These are phyloP conservation scores for Hippocampus abdominalis DNA, from an alignment of 2,113 vertebrate species.

Conservation along the genomic window DNA sequence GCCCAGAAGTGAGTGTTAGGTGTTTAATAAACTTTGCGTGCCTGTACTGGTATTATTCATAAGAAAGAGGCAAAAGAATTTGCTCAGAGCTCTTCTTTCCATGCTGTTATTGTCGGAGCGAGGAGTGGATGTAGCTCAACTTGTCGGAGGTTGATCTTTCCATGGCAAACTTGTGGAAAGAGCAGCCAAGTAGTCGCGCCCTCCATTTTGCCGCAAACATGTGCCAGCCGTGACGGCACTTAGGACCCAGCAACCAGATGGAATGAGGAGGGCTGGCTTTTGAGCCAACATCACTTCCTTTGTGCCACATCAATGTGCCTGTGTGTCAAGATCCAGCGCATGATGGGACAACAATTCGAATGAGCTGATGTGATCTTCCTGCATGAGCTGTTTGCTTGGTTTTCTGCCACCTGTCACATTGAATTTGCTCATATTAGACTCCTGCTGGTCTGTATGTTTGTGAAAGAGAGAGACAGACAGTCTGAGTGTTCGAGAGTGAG, in stretches of 20 bases:
- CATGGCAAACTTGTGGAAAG: background rate
- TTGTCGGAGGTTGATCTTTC: background rate
- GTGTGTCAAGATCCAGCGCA: background rate
- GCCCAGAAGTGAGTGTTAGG: too few relatives aligned
- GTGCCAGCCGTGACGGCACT: slow-evolving; percentile 17
- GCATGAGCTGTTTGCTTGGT: slow-evolving; percentile 8
- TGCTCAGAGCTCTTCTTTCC: background rate
- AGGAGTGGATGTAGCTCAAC: background rate
- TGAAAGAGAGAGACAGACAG: slow-evolving; percentile 1
- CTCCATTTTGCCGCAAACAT: background rate
- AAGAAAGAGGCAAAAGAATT: background rate
- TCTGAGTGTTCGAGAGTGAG: slow-evolving; percentile 1
- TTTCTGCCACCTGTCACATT: slow-evolving; percentile 27
- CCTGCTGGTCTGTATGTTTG: slow-evolving; percentile 21
- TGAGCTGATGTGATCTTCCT: slow-evolving; percentile 1
- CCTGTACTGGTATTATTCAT: background rate
- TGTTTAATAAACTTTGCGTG: too few relatives aligned
- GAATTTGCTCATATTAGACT: slow-evolving; percentile 4
- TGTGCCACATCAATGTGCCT: background rate
- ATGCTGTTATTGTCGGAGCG: background rate
- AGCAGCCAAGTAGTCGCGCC: background rate
- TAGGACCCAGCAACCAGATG: slow-evolving; percentile 43
- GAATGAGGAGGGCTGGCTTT: slow-evolving; percentile 25
- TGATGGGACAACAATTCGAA: slow-evolving; percentile 2
- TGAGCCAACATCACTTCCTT: slow-evolving; percentile 18